phyloP scores from a whole-genome alignment of 2,797 vertebrate genomes.

The Furcifer pardalis region DNA sequence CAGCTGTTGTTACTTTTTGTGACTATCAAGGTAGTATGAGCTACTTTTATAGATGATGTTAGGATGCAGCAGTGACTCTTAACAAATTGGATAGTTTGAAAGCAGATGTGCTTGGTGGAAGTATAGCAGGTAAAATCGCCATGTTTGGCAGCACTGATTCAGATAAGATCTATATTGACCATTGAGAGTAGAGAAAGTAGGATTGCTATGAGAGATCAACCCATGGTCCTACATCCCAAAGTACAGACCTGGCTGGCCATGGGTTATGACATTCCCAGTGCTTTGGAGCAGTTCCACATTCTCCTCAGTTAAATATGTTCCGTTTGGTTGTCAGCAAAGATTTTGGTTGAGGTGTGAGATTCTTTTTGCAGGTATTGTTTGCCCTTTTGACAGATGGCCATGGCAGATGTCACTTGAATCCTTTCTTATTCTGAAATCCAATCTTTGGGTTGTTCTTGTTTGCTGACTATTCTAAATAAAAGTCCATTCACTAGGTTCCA shows the following conservation, averaged over 20 bases:
- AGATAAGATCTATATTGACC: not conserved
- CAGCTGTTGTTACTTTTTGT: slow-evolving; percentile 80
- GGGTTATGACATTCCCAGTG: not conserved
- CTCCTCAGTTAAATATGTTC: not conserved
- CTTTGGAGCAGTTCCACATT: not conserved
- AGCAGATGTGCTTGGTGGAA: not conserved
- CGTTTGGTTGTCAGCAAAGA: not conserved
- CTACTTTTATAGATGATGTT: not conserved
- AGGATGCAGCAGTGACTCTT: not conserved
- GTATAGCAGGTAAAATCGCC: not conserved
- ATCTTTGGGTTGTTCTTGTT: not conserved
- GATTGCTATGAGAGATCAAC: not conserved
- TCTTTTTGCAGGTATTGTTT: not conserved
- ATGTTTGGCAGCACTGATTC: not conserved
- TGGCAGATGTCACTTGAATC: not conserved
- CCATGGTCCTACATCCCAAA: not conserved
- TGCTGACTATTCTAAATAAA: not conserved
- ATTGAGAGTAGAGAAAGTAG: not conserved
- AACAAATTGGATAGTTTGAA: not conserved
- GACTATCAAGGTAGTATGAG: slow-evolving; percentile 76
- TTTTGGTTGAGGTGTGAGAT: not conserved
- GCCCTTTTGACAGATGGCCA: not conserved
- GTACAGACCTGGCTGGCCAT: not conserved
- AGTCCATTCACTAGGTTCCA: not conserved
- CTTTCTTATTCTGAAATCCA: not conserved